phyloP scores from a whole-genome alignment of 2,797 vertebrate genomes.

The Gephyroberyx darwinii region DNA sequence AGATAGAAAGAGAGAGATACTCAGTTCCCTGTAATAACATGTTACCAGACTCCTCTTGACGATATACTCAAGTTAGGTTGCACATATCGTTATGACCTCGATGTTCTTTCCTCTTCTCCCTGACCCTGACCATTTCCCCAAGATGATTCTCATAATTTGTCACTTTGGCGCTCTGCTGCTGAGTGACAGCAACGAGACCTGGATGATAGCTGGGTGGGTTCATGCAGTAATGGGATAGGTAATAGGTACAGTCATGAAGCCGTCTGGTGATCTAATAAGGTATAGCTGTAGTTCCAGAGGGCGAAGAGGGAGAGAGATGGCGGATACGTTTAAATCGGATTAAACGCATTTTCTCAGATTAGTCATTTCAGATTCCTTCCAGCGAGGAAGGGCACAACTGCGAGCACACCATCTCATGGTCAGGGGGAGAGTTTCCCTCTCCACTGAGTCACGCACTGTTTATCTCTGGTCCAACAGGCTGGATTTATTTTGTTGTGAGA shows the following conservation, averaged over 20 bases:
- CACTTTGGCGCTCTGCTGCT: not conserved
- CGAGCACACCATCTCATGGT: conserved; percentile 6
- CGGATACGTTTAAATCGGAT: conserved; percentile 56
- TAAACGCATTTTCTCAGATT: conserved; percentile 54
- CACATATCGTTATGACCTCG: not conserved
- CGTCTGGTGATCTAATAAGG: conserved; percentile 8
- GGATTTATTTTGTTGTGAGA: conserved; percentile 42
- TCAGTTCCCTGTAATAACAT: not conserved
- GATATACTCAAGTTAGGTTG: not conserved
- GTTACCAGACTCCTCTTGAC: not conserved
- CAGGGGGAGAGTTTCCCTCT: conserved; percentile 10
- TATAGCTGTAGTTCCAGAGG: conserved; percentile 16
- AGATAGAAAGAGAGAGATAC: not conserved
- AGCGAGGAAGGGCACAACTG: conserved; percentile 24
- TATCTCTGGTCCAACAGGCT: conserved; percentile 58
- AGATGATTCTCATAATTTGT: conserved; percentile 11
- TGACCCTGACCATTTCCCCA: not conserved
- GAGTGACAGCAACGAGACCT: conserved; percentile 1
- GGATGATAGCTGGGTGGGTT: not conserved
- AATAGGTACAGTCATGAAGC: conserved; percentile 20
- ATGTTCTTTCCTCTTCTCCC: not conserved
- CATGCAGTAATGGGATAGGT: conserved; percentile 22
- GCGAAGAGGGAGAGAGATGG: not conserved
- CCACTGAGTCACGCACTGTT: conserved; percentile 26
- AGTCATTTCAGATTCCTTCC: conserved; percentile 44